Base-by-base conservation (phyloP, 2,797 vertebrate species). In the Sebastes minor region DNA sequence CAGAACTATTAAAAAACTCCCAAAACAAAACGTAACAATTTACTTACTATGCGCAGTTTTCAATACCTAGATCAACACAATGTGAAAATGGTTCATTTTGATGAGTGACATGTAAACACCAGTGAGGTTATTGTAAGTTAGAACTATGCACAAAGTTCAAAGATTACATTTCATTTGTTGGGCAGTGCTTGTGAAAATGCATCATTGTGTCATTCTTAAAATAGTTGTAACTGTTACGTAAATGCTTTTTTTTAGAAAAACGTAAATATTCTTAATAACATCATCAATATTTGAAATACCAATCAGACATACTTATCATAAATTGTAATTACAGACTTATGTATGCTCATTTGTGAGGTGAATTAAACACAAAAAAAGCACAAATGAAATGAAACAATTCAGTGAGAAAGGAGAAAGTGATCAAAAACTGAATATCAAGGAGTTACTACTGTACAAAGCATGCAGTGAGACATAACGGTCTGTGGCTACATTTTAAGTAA, bases 391-490 rank as follows among this genome's bases (percentile, higher is more conserved):
- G 12, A 78, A 75, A 69, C 23, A 56, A 28, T 49, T 61, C 5
- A 30, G 52, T 62, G 64, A 78, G 30, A 38, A 74, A 16, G 8
- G 25, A 68, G 38, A 83, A 69, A 28, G 32, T 74, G 78, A 61
- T 77, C 32, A 56, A 80, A 73, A 78, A 82, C 38, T 69, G 42
- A 70, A 81, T 59, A 86, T 66, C 7, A 78, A 83, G 3, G 64
- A 74, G 46, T 73, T 77, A 57, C 79, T 80, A 76, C 59, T 78
- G 27, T 84, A 84, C 86, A 88, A 12, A 81, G 80, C 91, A 92
- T 93, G 93, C 91, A 88, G 64, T 84, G 71, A 75, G 49, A 83
- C 74, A 55, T 46, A 62, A 77, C 18, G 69, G 5, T 59, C 62
- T 70, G 74, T 76, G 56, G 75, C 84, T 85, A 89, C 64, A 76